phyloP scores from a whole-genome alignment of 2,113 vertebrate genomes.

The Motacilla alba region DNA sequence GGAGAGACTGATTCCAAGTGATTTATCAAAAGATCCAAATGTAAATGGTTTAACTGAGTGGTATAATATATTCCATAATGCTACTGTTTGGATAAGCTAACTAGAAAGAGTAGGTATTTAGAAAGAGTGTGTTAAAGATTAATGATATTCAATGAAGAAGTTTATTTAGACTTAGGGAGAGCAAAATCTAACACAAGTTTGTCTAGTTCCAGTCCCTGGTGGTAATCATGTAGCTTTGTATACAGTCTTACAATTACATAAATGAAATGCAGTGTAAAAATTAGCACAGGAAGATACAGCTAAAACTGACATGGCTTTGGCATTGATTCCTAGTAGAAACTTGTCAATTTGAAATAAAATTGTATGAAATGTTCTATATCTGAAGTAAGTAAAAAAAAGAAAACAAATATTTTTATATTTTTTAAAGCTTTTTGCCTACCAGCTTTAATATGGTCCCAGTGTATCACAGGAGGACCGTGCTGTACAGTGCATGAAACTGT shows the following conservation, averaged over 20 bases:
- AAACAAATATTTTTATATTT: not conserved
- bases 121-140: not conserved
- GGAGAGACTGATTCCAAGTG: not conserved
- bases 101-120: not conserved
- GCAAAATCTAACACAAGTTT: not conserved
- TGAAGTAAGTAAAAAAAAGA: not conserved
- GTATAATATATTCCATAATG: not conserved
- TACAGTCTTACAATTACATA: not conserved
- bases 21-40: not conserved
- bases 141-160: not conserved
- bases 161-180: not conserved
- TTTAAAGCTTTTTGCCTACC: not conserved
- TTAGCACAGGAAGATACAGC: not conserved
- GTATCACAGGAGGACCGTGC: rapidly evolving
- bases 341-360: not conserved
- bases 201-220: not conserved
- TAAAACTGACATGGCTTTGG: not conserved
- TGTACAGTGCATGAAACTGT: not conserved
- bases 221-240: not conserved
- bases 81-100: not conserved
- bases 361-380: not conserved
- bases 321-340: not conserved
- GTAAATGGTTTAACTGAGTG: not conserved
- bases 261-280: not conserved
- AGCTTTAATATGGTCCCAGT: not conserved